Base-by-base conservation (phyloP, 1,140 invertebrate genomes). In the Dreissena polymorpha region DNA sequence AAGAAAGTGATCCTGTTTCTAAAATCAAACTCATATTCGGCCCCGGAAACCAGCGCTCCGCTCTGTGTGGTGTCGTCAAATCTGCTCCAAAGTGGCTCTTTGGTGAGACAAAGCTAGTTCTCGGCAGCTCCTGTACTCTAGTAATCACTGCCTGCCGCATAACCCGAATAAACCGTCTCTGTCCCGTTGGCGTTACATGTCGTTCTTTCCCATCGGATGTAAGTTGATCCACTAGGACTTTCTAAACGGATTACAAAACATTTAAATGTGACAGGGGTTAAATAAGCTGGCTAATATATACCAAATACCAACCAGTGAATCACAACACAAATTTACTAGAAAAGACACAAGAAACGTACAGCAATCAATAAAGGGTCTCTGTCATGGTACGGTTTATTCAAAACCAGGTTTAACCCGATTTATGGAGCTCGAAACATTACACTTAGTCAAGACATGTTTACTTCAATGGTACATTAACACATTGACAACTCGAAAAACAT, bases 21-120 rank as follows among this genome's bases (percentile, higher is more conserved):
- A 10, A n/a, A 14, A 50, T 27, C 10, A 10, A n/a, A n/a, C 39
- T 70, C 12, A 71, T 79, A 79, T 23, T 79, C 77, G 51, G 25
- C 68, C 10, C 77, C 77, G 57, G 57, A 71, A 50, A 79, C 16
- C 3, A 10, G 50, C 6, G 16, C 67, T 25, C 25, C 18, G 27
- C 18, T 25, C 21, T 70, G 51, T 23, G n/a, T 2, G 5, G 13
- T 49, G 16, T 79, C 77, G n/a, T 71, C 50, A 39, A 70, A 71
- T 8, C 6, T 21, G 6, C 49, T 68, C 57, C 57, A 60, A 6
- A 60, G 57, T 60, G 57, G 57, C 21, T 60, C 57, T 23, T 60
- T 60, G 16, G 57, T 60, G 16, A 60, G 57, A 12, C 57, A 60
- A 3, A 60, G 57, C 3, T 6, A 60, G 21, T 60, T 60, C 57